Base-by-base conservation (phyloP, 2,888 invertebrate genomes). In the Brachycybe producta region DNA sequence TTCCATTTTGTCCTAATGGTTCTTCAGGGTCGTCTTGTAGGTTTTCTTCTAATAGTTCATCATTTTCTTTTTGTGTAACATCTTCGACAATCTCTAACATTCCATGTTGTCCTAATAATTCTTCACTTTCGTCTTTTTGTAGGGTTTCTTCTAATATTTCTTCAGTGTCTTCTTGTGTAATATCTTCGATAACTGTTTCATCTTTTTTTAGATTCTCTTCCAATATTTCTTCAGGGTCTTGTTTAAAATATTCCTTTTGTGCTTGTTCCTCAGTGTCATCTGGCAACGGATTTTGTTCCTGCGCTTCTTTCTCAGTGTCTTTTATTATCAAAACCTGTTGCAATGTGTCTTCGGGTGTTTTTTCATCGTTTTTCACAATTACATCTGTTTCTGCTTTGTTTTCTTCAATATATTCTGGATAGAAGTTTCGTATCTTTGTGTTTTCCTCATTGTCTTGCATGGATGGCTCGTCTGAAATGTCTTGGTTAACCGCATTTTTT, bases 141-240 rank as follows among this genome's bases (percentile, higher is more conserved):
- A 15, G 21, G 1, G n/a, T n/a, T 39, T 2, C 8, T 39, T 13
- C 13, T 39, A 3, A 24, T n/a, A 26, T 21, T 40, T 3, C 1
- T 15, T 21, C 40, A 17, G 23, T 28, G 2, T 11, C 17, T 41
- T 24, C 24, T 2, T n/a, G n/a, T n/a, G n/a, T n/a, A n/a, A n/a
- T n/a, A n/a, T 15, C n/a, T 41, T 11, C 40, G 27, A 24, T 41
- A 27, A 27, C 41, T 24, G 41, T 13, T 41, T 41, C 41, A 41
- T 24, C 2, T 2, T 24, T 41, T 21, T 11, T 38, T 15, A 36
- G 5, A 17, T 36, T 21, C 2, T n/a, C n/a, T n/a, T n/a, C n/a
- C n/a, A n/a, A n/a, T n/a, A n/a, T n/a, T n/a, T n/a, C n/a, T n/a
- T n/a, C n/a, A n/a, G n/a, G n/a, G n/a, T n/a, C n/a, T n/a, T n/a